Base-by-base conservation (phyloP, 2,797 vertebrate genomes). In the Gorsachius magnificus region DNA sequence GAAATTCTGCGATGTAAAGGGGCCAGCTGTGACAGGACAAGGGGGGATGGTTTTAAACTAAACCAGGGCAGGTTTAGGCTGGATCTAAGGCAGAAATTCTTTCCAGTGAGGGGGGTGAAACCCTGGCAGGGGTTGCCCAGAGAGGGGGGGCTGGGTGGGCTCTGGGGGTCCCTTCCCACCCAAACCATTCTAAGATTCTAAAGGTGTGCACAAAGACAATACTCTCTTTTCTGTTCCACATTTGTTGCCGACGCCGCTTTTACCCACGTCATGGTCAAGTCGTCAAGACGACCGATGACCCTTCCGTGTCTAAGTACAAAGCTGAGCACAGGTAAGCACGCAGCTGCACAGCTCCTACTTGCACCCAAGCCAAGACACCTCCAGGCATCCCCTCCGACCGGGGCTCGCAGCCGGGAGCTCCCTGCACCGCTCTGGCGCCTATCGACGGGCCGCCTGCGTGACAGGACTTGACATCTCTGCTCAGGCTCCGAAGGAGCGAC, bases 261-360 rank as follows among this genome's bases (percentile, higher is more conserved):
- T 3, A 4, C 33, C 15, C 22, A 7, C 1, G 21, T 24, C 50
- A 11, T 0, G 5, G 5, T 18, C 16, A 48, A 61, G 58, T 1
- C 24, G 26, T 11, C 21, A 14, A 9, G 45, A 36, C 7, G 22
- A 2, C 16, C 6, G 56, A 19, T 0, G 28, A 18, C 9, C 5
- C n/a, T 41, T 8, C 4, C 0, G 3, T 4, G 31, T 13, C 33
- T 10, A 24, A 19, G 41, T 8, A 16, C 35, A 31, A 16, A n/a
- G 35, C 1, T 1, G 38, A 28, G 72, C n/a, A 53, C 56, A 28
- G 38, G 74, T 19, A 25, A n/a, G 5, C 46, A 18, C 0, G 0
- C 13, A 29, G 19, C 51, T 6, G 33, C 4, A 2, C 56, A 9
- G 35, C 6, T 56, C 28, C 41, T 21, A 1, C 10, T 28, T 15